Base-by-base conservation (phyloP, 1,140 invertebrate species). In the Aphaenogaster floridana region DNA sequence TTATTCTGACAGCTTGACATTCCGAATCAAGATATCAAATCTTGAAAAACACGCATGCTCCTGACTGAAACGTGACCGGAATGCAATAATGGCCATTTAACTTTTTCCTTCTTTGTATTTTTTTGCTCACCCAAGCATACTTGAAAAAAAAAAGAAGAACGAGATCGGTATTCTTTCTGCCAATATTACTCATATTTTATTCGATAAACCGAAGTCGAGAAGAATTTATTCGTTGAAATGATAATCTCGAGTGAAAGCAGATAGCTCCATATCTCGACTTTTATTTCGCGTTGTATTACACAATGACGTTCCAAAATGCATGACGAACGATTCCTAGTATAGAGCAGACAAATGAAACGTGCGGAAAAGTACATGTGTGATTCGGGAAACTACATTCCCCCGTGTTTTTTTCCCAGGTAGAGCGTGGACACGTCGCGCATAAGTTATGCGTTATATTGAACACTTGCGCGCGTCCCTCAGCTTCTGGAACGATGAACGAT, bases 1-100 rank as follows among this genome's bases (percentile, higher is more conserved):
- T 85, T n/a, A 66, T 17, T 42, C 21, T 54, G 83, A 54, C 48
- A 64, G 45, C n/a, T 39, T 77, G 59, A 66, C 50, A 76, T 68
- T 66, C 17, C 13, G 34, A 78, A 64, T 52, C 59, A 42, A 64
- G 48, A 79, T 79, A 79, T 13, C 34, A 21, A 45, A 45, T 86
- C 76, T 79, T 57, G 21, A 79, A 79, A 86, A 66, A 86, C 21
- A 52, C 9, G 7, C 45, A 39, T 66, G 48, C n/a, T 36, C 48
- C 50, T 45, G 79, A 83, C 42, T 72, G 21, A 59, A 79, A 79
- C 74, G 83, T 86, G 83, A 64, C 45, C 57, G 42, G 76, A 79
- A 50, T 86, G 39, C 6, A 79, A 45, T 54, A 79, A 63, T 21
- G n/a, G 36, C 17, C 11, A 76, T 63, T 61, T 36, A 48, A 72